Conservation (phyloP, 1,140 invertebrate species). For the Drosophila athabasca region DNA sequence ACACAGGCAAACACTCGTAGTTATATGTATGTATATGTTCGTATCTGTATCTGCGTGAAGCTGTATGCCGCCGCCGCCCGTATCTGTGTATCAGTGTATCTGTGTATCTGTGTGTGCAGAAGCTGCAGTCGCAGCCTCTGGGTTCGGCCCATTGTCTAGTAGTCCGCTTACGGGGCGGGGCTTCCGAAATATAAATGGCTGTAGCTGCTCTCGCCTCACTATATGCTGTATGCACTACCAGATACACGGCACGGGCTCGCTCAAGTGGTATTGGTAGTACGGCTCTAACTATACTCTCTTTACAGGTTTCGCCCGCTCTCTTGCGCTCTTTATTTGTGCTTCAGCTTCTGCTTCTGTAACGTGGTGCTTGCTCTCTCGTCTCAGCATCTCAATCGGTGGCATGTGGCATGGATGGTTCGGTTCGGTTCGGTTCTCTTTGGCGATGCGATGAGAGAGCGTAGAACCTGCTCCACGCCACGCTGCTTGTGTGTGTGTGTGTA, state of each 20-base stretch:
- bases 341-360: neutral
- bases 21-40: conserved; percentile 10
- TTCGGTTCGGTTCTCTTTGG: neutral
- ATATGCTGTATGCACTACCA: conserved; percentile 22
- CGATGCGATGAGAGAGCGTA: neutral
- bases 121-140: conserved; percentile 78
- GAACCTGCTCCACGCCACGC: conserved; percentile 35
- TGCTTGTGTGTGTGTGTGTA: neutral
- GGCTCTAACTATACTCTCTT: neutral
- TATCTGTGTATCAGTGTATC: conserved; percentile 20
- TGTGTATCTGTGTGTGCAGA: conserved; percentile 47
- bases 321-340: conserved; percentile 1
- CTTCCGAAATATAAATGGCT: conserved; percentile 83
- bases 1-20: neutral
- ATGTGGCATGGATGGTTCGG: neutral
- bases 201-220: conserved; percentile 42
- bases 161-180: conserved; percentile 78
- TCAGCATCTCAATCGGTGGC: neutral
- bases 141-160: conserved; percentile 79
- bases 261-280: conserved; percentile 51
- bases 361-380: neutral
- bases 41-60: conserved; percentile 11
- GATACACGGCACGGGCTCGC: conserved; percentile 9
- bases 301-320: conserved; percentile 4
- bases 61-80: conserved; percentile 1